These are phyloP conservation scores for Hephaestus fuliginosus DNA, from an alignment of 2,797 vertebrate genomes.

Conservation along the genomic window DNA sequence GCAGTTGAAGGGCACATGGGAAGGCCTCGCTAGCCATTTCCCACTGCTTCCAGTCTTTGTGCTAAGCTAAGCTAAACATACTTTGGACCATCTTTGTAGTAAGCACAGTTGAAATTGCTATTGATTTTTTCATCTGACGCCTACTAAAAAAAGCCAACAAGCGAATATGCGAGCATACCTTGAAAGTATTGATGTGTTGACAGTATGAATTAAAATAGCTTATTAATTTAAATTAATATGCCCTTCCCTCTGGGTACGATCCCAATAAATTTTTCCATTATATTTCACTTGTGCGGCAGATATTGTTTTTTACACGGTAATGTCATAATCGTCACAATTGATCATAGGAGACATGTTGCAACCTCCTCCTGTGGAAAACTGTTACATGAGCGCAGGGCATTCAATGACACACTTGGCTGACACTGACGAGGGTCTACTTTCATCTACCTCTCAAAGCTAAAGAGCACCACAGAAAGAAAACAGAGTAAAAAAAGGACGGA, in stretches of 20 bases:
- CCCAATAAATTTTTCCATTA: conserved; percentile 29
- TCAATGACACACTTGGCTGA: conserved; percentile 54
- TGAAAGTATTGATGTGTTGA: conserved; percentile 22
- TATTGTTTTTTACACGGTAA: conserved; percentile 35
- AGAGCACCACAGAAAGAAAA: conserved; percentile 57
- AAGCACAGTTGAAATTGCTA: neutral
- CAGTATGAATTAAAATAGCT: conserved; percentile 27
- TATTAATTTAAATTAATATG: conserved; percentile 26
- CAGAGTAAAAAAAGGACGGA: conserved; percentile 45
- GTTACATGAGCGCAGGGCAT: conserved; percentile 38
- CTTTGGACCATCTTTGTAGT: neutral
- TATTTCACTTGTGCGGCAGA: conserved; percentile 43
- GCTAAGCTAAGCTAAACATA: conserved; percentile 25
- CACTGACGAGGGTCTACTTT: conserved; percentile 42
- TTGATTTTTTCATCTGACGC: neutral
- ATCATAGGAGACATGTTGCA: conserved; percentile 49
- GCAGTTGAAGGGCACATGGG: no score
- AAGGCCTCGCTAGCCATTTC: no score
- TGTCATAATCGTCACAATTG: conserved; percentile 56
- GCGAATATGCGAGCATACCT: neutral
- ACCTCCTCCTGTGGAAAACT: conserved; percentile 48
- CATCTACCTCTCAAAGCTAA: conserved; percentile 36
- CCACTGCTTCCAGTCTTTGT: neutral
- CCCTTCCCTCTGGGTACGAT: conserved; percentile 13
- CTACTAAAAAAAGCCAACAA: neutral